Percentiles rank a stretch among this genome's conserved stretches.
phyloP scores from a whole-genome alignment of 2,888 invertebrate genomes.

The Stomorhina lunata region DNA sequence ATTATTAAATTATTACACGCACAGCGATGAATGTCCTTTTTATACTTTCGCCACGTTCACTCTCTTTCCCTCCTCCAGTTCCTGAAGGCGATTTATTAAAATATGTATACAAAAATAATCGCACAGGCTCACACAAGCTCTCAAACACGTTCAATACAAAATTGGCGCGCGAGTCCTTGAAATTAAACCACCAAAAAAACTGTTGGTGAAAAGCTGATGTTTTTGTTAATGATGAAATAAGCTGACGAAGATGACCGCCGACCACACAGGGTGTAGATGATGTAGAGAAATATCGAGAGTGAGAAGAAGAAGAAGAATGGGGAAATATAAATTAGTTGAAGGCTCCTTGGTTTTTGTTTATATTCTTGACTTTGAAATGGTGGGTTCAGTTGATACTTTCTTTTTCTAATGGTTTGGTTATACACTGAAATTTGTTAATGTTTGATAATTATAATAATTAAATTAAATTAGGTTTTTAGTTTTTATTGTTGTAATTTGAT shows the following conservation, averaged over 20 bases:
- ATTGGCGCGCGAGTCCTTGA: slow-evolving; percentile 68
- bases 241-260: not conserved
- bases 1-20: slow-evolving; percentile 51
- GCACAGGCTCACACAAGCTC: not conserved
- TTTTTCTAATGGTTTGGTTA: slow-evolving; percentile 17
- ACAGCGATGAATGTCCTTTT: slow-evolving; percentile 13
- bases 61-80: not conserved
- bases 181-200: slow-evolving; percentile 43
- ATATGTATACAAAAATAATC: not conserved
- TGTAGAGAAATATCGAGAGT: not conserved
- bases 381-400: slow-evolving; percentile 21
- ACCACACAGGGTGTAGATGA: slow-evolving; percentile 17
- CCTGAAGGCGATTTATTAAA: not conserved
- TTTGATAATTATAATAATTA: slow-evolving; percentile 22
- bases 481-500: not conserved
- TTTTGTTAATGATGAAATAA: not conserved
- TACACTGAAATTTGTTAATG: slow-evolving; percentile 26
- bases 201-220: too few species aligned
- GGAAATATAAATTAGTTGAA: slow-evolving; percentile 8
- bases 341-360: not conserved
- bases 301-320: not conserved
- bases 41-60: not conserved
- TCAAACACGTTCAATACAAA: slow-evolving; percentile 3
- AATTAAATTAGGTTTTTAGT: not conserved
- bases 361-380: slow-evolving; percentile 3